Evolutionary conservation across 2,888 invertebrate species (phyloP).

Genomic region (Silvanus unidentatus): DNA sequence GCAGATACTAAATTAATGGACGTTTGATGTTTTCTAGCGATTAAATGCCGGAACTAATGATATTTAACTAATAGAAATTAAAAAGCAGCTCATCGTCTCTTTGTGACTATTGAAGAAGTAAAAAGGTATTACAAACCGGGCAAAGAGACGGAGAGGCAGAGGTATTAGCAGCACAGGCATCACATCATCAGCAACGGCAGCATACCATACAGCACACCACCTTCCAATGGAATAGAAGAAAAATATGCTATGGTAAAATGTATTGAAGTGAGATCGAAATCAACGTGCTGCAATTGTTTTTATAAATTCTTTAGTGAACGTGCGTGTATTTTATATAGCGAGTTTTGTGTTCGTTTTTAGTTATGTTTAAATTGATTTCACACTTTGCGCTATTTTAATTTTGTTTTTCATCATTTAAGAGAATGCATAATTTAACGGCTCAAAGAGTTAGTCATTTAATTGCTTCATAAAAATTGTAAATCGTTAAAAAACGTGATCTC

Average conservation of each 20-base stretch:
- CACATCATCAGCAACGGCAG: too few relatives aligned
- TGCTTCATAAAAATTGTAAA: constrained; percentile 17
- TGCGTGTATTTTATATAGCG: constrained; percentile 38
- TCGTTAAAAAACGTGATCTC: constrained; percentile 15
- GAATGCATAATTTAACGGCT: constrained; percentile 38
- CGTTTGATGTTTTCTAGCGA: constrained; percentile 10
- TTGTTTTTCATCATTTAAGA: constrained; percentile 29
- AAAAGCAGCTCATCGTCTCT: too few relatives aligned
- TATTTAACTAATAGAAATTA: too few relatives aligned
- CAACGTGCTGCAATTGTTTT: constrained; percentile 29
- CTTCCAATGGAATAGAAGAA: too few relatives aligned
- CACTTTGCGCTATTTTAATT: constrained; percentile 35
- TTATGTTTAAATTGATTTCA: constrained; percentile 36
- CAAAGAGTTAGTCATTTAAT: constrained; percentile 23
- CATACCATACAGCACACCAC: too few relatives aligned
- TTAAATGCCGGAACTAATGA: too few relatives aligned
- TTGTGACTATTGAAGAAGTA: too few relatives aligned
- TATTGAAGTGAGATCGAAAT: neutral
- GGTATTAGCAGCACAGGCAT: too few relatives aligned
- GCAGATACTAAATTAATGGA: constrained; percentile 22
- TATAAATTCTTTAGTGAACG: constrained; percentile 35
- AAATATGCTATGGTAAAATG: too few relatives aligned
- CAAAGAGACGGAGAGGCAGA: too few relatives aligned
- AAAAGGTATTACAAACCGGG: too few relatives aligned
- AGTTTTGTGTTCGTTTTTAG: constrained; percentile 30